These are phyloP conservation scores for Octodon degus DNA, from an alignment of 2,113 vertebrate species.

Conservation along the genomic window DNA sequence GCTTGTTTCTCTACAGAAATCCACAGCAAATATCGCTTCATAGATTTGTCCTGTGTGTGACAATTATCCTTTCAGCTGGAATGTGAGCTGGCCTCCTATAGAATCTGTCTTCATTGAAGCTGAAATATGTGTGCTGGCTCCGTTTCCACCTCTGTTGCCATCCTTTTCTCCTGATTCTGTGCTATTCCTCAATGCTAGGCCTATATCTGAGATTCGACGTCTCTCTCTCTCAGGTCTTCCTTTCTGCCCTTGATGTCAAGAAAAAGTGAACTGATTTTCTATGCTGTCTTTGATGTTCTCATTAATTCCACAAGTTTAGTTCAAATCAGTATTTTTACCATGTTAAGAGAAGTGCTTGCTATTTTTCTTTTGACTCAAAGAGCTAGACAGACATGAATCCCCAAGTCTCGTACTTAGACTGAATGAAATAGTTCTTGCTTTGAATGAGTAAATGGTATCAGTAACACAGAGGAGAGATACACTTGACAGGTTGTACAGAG, in stretches of 20 bases:
- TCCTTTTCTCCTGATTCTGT: conserved; percentile 81
- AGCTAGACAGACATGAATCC: background rate
- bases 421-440: background rate
- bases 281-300: conserved; percentile 92
- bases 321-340: background rate
- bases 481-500: conserved; percentile 91
- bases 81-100: conserved; percentile 73
- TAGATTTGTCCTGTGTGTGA: background rate
- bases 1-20: no score
- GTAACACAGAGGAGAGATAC: conserved; percentile 86
- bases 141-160: conserved; percentile 78
- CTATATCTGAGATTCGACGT: conserved; percentile 92
- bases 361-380: background rate
- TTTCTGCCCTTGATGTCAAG: conserved; percentile 91
- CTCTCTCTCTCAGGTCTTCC: conserved; percentile 88
- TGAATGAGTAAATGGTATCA: background rate
- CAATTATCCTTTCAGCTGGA: conserved; percentile 74
- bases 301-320: conserved; percentile 93
- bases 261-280: conserved; percentile 91
- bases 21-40: background rate
- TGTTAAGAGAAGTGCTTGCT: background rate
- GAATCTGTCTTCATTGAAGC: conserved; percentile 80
- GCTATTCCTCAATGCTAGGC: conserved; percentile 82
- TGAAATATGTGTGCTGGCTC: conserved; percentile 81
- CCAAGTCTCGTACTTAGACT: conserved; percentile 57